A percentile compares a stretch with the other conserved stretches of the same genome.
Evolutionary conservation across 2,797 vertebrate species (phyloP).

Genomic region (Limosa lapponica): DNA sequence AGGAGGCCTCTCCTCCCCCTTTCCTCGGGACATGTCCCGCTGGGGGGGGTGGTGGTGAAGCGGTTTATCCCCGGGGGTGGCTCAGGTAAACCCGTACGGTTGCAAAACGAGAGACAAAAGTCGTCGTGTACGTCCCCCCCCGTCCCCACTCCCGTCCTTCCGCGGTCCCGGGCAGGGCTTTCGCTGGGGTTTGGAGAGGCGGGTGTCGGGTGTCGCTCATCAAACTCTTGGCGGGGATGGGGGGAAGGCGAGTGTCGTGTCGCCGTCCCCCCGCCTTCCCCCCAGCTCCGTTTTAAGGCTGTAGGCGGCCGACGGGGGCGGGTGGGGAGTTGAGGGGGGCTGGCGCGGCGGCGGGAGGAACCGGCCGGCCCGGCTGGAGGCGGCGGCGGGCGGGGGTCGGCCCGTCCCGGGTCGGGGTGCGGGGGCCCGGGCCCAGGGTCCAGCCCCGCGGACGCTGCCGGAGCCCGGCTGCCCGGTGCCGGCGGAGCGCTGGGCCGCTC

Average conservation of each 20-base stretch:
- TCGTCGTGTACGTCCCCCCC: not conserved
- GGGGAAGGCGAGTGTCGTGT: not conserved
- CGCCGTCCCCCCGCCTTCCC: no score
- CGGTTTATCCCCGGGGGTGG: not conserved
- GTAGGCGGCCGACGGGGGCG: not conserved
- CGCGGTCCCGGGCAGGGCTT: constrained; percentile 1
- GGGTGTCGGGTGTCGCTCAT: constrained; percentile 51
- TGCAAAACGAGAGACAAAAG: constrained; percentile 31
- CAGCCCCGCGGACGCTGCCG: not conserved
- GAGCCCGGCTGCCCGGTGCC: not conserved
- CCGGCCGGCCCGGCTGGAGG: not conserved
- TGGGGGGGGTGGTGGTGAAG: no score
- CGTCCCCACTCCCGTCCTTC: not conserved
- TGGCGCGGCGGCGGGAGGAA: not conserved
- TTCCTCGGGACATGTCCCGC: not conserved
- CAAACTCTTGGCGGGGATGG: constrained; percentile 4
- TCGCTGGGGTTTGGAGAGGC: not conserved
- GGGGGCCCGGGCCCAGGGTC: not conserved
- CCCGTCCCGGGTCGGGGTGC: not conserved
- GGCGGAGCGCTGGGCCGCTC: not conserved
- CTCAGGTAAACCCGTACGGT: not conserved
- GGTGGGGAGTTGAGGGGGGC: no score
- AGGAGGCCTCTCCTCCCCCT: not conserved
- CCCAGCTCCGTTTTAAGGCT: not conserved
- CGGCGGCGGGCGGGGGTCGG: not conserved